Evolutionary conservation across 2,888 invertebrate species (phyloP).

Genomic region (Drymonia ruficornis): DNA sequence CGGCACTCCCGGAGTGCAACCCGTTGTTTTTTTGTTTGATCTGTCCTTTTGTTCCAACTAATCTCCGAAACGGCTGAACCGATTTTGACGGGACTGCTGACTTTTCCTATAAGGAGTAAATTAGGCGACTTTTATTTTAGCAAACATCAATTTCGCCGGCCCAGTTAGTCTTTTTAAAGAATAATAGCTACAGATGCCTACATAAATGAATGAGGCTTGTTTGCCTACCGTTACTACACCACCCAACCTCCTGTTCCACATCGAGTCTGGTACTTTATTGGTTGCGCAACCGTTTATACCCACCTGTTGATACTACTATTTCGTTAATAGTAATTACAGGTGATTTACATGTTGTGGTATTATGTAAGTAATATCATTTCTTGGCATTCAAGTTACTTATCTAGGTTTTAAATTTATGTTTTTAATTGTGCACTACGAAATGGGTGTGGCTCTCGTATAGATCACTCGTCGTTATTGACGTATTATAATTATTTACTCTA

Average conservation of each 20-base stretch:
- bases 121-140: too few species aligned
- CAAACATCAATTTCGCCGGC: too few species aligned
- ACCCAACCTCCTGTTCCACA: not conserved
- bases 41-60: too few species aligned
- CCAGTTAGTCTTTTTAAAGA: too few species aligned
- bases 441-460: constrained; percentile 42
- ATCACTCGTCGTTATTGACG: constrained; percentile 26
- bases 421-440: constrained; percentile 52
- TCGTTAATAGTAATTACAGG: constrained; percentile 42
- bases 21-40: too few species aligned
- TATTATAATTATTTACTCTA: too few species aligned
- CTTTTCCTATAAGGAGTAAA: too few species aligned
- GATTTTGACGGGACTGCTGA: too few species aligned
- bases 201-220: constrained; percentile 1
- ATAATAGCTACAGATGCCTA: too few species aligned
- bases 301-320: constrained; percentile 36
- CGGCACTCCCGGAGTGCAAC: too few species aligned
- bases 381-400: constrained; percentile 51
- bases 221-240: constrained; percentile 22
- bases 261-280: not conserved
- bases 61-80: too few species aligned
- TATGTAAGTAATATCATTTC: constrained; percentile 53
- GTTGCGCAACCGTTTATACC: constrained; percentile 38
- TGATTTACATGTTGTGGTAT: constrained; percentile 50
- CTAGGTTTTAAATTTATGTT: constrained; percentile 51